Conservation (phyloP, 1,140 invertebrate genomes). For the Ladona fulva region DNA sequence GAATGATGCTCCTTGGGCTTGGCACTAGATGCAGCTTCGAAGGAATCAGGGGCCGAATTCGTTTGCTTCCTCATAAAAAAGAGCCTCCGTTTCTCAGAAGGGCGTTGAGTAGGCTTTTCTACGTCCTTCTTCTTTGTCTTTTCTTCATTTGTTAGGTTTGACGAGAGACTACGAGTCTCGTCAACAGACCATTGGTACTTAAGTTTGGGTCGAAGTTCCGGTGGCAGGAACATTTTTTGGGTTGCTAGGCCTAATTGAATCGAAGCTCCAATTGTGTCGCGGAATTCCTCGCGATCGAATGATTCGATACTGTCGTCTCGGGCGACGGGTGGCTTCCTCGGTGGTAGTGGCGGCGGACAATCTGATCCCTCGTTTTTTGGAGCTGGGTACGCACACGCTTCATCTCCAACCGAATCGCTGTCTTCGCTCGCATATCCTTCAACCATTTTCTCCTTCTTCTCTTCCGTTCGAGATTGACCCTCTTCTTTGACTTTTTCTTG, state of each 20-base stretch:
- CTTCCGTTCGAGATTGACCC: background rate
- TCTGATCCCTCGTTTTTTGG: background rate
- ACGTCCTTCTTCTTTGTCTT: background rate
- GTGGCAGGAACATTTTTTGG: background rate
- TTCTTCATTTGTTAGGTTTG: background rate
- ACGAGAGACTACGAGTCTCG: background rate
- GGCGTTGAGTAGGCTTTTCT: background rate
- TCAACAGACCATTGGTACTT: background rate
- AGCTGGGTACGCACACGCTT: background rate
- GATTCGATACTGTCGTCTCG: background rate
- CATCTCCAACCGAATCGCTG: background rate
- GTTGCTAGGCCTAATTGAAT: background rate
- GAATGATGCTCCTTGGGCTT: conserved; percentile 23
- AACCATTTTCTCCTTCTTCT: background rate
- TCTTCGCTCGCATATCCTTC: background rate
- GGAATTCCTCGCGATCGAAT: background rate
- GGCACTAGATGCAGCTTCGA: conserved; percentile 28
- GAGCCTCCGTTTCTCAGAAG: conserved; percentile 30
- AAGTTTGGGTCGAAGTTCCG: background rate
- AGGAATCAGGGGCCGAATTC: conserved; percentile 39
- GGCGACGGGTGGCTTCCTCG: background rate
- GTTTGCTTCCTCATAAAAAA: conserved; percentile 39
- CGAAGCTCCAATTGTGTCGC: background rate
- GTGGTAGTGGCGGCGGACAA: background rate
- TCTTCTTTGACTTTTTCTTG: background rate